A percentile compares a stretch with the other conserved stretches of the same genome.
phyloP scores from a whole-genome alignment of 30 jellyfish, hydroid and myxozoan genomes.

The Hydra vulgaris region DNA sequence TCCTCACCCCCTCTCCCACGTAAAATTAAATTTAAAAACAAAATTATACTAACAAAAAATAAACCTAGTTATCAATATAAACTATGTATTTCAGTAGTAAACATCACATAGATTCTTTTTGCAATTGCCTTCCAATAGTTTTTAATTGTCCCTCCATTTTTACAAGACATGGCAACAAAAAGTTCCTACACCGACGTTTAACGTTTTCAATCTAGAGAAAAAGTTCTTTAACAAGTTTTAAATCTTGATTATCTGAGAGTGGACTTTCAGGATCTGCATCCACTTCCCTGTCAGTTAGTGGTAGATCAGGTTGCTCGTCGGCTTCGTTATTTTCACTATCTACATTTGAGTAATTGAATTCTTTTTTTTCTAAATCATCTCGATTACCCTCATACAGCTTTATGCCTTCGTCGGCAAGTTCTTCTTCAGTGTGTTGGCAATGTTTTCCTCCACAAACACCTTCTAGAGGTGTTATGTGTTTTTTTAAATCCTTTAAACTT shows the following conservation, averaged over 20 bases:
- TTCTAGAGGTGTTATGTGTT: too few species aligned
- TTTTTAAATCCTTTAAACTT: too few species aligned
- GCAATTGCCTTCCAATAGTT: not conserved
- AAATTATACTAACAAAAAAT: too few species aligned
- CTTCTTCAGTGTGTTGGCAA: not conserved
- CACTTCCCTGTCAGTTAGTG: not conserved
- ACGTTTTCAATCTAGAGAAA: not conserved
- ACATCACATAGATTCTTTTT: not conserved
- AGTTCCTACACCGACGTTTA: not conserved
- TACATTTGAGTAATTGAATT: not conserved
- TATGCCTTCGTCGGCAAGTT: not conserved
- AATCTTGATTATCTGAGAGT: not conserved
- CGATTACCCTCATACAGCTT: not conserved
- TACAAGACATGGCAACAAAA: not conserved
- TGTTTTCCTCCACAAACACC: too few species aligned
- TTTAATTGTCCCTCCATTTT: not conserved
- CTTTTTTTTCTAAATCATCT: not conserved
- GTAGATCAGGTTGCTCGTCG: not conserved
- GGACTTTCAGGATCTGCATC: not conserved
- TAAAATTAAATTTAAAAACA: not conserved
- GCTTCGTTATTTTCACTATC: not conserved
- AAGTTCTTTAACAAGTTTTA: slow-evolving; percentile 5
- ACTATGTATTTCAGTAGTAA: not conserved
- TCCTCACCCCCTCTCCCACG: too few species aligned
- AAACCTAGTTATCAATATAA: too few species aligned